Base-by-base conservation (phyloP, 2,888 invertebrate genomes). In the Hydraecia micacea region DNA sequence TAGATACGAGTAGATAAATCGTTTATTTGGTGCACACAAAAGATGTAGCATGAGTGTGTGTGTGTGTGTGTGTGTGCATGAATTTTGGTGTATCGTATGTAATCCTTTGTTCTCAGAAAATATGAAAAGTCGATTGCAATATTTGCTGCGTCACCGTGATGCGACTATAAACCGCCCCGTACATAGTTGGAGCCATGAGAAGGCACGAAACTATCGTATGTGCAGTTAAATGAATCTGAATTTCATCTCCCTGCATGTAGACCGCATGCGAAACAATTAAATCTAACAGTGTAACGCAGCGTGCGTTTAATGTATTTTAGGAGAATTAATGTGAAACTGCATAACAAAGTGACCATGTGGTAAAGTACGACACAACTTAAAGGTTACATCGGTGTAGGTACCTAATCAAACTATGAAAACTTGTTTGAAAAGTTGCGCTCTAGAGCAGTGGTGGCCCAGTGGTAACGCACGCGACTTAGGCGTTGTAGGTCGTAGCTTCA, bases 271-370 rank as follows among this genome's bases (percentile, higher is more conserved):
- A 83, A 83, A 80, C 81, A 85, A 86, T 86, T 83, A 86, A 83
- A 84, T 83, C 68, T 80, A 77, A 74, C 62, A 62, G 72, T 75
- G 60, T 75, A 78, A 76, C 75, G 70, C 75, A 69, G 73, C 55
- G 55, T 85, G 83, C 83, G 76, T 76, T 80, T 78, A 83, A 78
- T 86, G 80, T 80, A 86, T 83, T 85, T 85, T 79, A 39, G 74
- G 46, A 21, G 60, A 85, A 81, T 85, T 81, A 62, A 81, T 84
- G 71, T 72, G 28, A 62, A 68, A 77, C 49, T 71, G 52, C 63
- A 60, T 74, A 58, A 76, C 63, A 65, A 65, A 81, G 71, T 72
- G 65, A 39, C 58, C 42, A 25, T 36, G 36, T n/a, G 46, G 58
- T 60, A 11, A 42, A 63, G 49, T 21, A 62, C 32, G 7, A 21